phyloP scores from a whole-genome alignment of 2,797 vertebrate species.

The Syncerus caffer region DNA sequence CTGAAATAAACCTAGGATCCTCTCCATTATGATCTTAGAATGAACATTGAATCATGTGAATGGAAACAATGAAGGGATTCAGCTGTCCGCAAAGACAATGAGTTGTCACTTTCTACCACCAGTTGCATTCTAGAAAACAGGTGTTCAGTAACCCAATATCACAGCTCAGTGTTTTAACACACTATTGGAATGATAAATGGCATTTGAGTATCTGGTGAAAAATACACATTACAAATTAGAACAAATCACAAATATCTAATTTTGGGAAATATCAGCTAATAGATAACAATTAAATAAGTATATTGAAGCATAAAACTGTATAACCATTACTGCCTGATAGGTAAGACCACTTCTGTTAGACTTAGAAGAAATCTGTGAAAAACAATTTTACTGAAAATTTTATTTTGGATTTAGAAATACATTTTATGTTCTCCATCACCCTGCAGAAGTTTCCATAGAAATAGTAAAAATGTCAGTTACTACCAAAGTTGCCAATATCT shows the following conservation, averaged over 20 bases:
- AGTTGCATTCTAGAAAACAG: neutral
- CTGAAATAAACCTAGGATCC: slow-evolving; percentile 20
- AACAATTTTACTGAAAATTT: neutral
- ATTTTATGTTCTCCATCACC: neutral
- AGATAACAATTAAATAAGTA: neutral
- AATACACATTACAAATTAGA: neutral
- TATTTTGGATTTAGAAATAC: neutral
- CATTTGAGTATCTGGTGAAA: slow-evolving; percentile 4
- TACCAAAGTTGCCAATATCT: slow-evolving; percentile 1
- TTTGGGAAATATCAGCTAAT: neutral
- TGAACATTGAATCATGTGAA: neutral
- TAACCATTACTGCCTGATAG: neutral
- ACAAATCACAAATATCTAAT: neutral
- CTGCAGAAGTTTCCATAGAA: neutral
- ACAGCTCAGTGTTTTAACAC: neutral
- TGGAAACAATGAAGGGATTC: neutral
- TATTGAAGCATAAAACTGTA: neutral
- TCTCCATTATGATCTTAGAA: slow-evolving; percentile 38
- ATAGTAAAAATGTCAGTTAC: neutral
- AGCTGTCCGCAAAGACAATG: neutral
- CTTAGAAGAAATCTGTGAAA: neutral
- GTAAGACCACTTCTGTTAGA: neutral
- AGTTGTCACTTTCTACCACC: neutral
- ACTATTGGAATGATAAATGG: neutral
- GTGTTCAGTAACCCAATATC: neutral